Percentiles rank a stretch among this genome's conserved stretches.
Conservation (phyloP, 2,888 invertebrate species). For the Nezara viridula region DNA sequence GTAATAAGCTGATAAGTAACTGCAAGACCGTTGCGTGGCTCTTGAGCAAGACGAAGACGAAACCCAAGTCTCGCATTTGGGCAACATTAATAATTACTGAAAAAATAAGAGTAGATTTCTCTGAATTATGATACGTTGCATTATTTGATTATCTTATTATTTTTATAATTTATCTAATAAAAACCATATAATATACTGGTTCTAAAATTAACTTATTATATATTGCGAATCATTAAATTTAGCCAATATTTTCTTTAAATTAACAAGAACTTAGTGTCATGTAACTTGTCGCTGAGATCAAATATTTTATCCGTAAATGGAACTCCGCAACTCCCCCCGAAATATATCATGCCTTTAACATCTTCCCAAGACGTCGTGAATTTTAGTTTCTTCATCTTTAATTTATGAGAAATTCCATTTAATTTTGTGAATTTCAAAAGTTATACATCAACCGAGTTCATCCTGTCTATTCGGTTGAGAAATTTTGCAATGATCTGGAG, state of each 20-base stretch:
- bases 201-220: no score
- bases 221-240: background rate
- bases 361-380: background rate
- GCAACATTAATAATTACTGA: no score
- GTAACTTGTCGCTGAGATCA: background rate
- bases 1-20: no score
- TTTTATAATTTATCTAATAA: no score
- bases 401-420: background rate
- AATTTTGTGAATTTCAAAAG: background rate
- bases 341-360: background rate
- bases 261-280: background rate
- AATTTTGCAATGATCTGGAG: background rate
- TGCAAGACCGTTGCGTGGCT: no score
- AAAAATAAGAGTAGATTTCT: no score
- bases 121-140: no score
- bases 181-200: no score
- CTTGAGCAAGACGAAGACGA: no score
- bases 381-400: background rate
- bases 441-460: background rate
- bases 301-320: background rate
- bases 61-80: no score
- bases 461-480: background rate
- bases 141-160: no score
- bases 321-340: background rate
- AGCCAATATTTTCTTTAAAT: no score